Percentiles rank a stretch among this genome's conserved stretches.
Evolutionary conservation across 2,888 invertebrate species (phyloP).

Genomic region (Sycophila texana): DNA sequence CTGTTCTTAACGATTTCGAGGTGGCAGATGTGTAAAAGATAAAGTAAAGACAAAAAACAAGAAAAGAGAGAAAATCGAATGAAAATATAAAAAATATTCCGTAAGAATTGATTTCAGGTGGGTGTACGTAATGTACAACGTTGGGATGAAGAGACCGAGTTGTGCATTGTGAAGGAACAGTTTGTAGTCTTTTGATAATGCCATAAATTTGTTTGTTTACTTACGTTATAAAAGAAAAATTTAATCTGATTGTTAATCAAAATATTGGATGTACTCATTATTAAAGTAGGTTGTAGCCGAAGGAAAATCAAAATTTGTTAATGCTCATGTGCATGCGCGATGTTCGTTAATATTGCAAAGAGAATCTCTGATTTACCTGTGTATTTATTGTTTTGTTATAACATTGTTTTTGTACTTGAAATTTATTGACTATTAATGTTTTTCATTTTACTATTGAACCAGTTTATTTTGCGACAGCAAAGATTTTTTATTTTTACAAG

Average conservation of each 20-base stretch:
- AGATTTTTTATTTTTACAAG: not conserved
- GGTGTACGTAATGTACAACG: no score
- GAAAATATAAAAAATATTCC: no score
- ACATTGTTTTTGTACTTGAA: conserved; percentile 31
- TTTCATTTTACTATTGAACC: conserved; percentile 17
- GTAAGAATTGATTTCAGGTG: no score
- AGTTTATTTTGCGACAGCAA: conserved; percentile 4
- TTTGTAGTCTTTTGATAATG: conserved; percentile 26
- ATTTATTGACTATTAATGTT: conserved; percentile 29
- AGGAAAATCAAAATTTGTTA: conserved; percentile 15
- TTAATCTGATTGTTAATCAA: not conserved
- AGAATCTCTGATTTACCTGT: conserved; percentile 16
- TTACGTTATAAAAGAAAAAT: not conserved
- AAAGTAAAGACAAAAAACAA: no score
- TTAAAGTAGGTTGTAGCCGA: not conserved
- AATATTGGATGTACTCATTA: not conserved
- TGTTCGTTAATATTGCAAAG: not conserved
- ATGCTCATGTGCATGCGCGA: not conserved
- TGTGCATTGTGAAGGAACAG: no score
- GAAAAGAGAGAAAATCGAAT: no score
- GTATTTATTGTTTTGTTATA: conserved; percentile 39
- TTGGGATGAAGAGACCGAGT: no score
- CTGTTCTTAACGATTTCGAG: no score
- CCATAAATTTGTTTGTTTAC: conserved; percentile 21
- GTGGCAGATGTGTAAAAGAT: no score